Base-by-base conservation (phyloP, 2,888 invertebrate species). In the Brenthis daphne region DNA sequence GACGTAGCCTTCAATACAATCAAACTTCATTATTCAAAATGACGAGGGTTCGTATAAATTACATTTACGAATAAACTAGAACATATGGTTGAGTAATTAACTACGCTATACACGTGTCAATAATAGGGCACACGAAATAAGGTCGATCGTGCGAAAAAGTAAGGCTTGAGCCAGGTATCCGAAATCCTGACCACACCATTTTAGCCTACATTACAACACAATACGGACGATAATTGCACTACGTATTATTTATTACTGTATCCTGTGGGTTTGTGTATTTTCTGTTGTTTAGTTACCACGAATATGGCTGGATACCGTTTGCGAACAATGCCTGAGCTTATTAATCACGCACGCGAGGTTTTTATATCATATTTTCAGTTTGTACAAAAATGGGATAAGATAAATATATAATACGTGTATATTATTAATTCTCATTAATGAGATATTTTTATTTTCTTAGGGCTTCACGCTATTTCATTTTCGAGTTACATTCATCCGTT, bases 291-390 rank as follows among this genome's bases (percentile, higher is more conserved):
- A 51, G 60, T 63, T 51, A 63, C 78, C 77, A 70, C 69, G 70
- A 74, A 72, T 75, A 76, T 73, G 67, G 68, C 43, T 71, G 74
- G 78, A 76, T 77, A 76, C 77, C 80, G 82, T 84, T 83, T 82
- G 76, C 78, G 77, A 79, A 85, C 85, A 87, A 87, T 85, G 83
- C 82, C 75, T 68, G 68, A 70, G 77, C 78, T 80, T 85, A 29
- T 29, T 29, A 84, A 85, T 87, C 84, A 86, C 85, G 64, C 74
- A 68, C 83, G 88, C 86, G 79, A 87, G 83, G 77, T 76, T 77
- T 43, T 82, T 83, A 84, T 84, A 84, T 81, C 80, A 75, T 80
- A 80, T 80, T 78, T 80, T 80, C 48, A 48, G 64, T 58, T 77
- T 53, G 20, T 43, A 72, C 68, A 65, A 73, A 73, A 57, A 66